A percentile compares a stretch with the other conserved stretches of the same genome.
These are phyloP conservation scores for Neostethus bicornis DNA, from an alignment of 2,797 vertebrate species.

Conservation along the genomic window DNA sequence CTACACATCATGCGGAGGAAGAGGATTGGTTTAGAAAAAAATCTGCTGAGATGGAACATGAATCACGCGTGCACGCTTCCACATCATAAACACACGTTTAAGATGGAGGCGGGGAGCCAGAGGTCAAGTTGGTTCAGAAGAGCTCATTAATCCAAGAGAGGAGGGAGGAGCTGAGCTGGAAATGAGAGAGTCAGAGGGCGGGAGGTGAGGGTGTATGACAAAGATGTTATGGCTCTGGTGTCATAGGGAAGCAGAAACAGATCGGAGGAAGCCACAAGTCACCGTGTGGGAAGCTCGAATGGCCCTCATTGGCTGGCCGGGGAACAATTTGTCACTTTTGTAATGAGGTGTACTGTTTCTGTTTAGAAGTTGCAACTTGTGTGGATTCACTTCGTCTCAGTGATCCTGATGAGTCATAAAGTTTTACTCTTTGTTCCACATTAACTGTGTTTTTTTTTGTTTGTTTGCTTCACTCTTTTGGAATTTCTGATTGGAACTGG, in stretches of 20 bases:
- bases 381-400: too few relatives aligned
- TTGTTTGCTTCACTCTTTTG: too few relatives aligned
- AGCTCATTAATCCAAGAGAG: neutral
- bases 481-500: too few relatives aligned
- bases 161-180: constrained; percentile 5
- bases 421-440: too few relatives aligned
- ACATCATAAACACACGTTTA: neutral
- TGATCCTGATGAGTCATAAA: too few relatives aligned
- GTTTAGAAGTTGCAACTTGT: neutral
- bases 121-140: constrained; percentile 9
- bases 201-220: neutral
- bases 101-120: neutral
- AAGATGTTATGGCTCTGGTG: neutral
- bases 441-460: too few relatives aligned
- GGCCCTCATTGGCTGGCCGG: constrained; percentile 7
- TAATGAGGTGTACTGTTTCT: neutral
- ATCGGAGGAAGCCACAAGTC: neutral
- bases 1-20: neutral
- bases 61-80: neutral
- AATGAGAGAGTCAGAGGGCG: constrained; percentile 15
- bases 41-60: neutral
- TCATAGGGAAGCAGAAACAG: constrained; percentile 3
- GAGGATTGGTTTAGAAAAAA: neutral
- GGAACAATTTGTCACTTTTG: constrained; percentile 2
- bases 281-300: neutral